phyloP scores from a whole-genome alignment of 2,888 invertebrate genomes.

The Dilophus febrilis region DNA sequence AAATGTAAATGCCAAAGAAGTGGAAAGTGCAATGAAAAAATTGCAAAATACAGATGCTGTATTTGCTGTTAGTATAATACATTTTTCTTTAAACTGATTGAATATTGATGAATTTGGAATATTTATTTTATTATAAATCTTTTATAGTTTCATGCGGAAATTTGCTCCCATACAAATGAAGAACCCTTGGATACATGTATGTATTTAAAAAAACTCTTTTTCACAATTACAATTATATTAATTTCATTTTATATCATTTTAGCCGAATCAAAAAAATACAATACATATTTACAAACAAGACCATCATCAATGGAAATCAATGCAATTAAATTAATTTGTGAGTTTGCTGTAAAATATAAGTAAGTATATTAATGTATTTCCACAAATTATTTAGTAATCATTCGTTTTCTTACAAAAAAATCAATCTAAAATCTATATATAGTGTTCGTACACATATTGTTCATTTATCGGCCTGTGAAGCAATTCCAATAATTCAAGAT shows the following conservation, averaged over 20 bases:
- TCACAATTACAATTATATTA: background rate
- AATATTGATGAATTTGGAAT: background rate
- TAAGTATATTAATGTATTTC: constrained; percentile 21
- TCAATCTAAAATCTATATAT: constrained; percentile 6
- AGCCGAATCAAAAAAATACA: constrained; percentile 39
- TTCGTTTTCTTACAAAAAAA: background rate
- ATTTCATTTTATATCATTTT: constrained; percentile 5
- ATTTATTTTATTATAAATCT: constrained; percentile 3
- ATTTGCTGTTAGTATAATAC: constrained; percentile 38
- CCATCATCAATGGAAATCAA: constrained; percentile 49
- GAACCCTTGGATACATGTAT: constrained; percentile 20
- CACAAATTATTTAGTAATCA: constrained; percentile 4
- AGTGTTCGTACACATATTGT: constrained; percentile 50
- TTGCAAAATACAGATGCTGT: constrained; percentile 42
- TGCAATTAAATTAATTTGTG: constrained; percentile 41
- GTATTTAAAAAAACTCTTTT: too few relatives aligned
- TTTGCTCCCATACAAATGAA: constrained; percentile 19
- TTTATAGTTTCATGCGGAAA: constrained; percentile 54
- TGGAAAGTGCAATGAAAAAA: constrained; percentile 38
- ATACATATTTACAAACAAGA: constrained; percentile 43
- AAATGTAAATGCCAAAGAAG: constrained; percentile 36
- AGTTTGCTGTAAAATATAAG: constrained; percentile 39
- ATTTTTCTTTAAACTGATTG: background rate
- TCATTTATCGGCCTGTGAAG: constrained; percentile 45
- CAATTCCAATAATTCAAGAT: constrained; percentile 37